Conservation (phyloP, 2,888 invertebrate species). For the Xanthia togata region DNA sequence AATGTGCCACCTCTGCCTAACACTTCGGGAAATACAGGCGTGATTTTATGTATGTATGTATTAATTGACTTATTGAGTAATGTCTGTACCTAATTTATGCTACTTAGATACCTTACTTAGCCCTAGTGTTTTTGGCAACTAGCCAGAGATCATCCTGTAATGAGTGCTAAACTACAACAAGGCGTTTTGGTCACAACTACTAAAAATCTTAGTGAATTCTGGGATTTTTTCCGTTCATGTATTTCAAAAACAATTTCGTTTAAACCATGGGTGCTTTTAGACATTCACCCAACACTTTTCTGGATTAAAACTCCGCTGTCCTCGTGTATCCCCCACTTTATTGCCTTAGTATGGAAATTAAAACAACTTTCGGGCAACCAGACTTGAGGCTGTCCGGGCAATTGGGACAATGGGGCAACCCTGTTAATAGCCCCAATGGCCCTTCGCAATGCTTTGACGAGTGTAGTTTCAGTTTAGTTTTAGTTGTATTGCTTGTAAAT, state of each 20-base stretch:
- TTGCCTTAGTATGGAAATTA: conserved; percentile 56
- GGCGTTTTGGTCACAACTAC: neutral
- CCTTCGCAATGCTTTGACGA: conserved; percentile 60
- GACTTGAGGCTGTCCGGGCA: conserved; percentile 39
- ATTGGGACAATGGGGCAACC: conserved; percentile 28
- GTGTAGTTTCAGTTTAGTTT: conserved; percentile 58
- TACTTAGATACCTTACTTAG: neutral
- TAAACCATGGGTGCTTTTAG: neutral
- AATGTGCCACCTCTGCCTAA: no score
- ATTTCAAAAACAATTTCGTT: neutral
- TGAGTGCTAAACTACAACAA: neutral
- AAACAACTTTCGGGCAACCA: conserved; percentile 45
- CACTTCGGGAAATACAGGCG: no score
- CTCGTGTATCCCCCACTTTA: conserved; percentile 26
- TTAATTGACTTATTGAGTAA: neutral
- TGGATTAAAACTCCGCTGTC: conserved; percentile 11
- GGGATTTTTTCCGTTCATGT: neutral
- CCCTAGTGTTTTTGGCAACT: neutral
- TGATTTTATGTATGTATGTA: no score
- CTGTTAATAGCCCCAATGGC: conserved; percentile 61
- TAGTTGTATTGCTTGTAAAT: conserved; percentile 59
- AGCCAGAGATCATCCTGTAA: neutral
- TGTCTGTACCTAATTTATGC: neutral
- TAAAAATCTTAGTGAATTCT: neutral
- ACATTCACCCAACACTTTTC: neutral